Evolutionary conservation across 2,888 invertebrate genomes (phyloP).

Genomic region (Xiphydria camelus): DNA sequence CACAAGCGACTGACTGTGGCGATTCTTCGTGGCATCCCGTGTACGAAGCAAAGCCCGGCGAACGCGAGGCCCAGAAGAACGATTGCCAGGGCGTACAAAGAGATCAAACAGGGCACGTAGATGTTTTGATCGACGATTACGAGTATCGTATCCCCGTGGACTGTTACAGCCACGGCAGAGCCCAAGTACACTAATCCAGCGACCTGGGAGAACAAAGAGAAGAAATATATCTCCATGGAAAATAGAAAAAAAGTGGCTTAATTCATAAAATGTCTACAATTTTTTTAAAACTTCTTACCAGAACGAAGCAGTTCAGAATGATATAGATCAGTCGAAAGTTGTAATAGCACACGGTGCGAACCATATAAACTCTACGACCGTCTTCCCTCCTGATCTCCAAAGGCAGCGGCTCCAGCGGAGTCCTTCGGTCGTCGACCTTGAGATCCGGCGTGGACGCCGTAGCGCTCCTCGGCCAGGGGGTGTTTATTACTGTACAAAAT

Average conservation of each 20-base stretch:
- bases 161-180: slow-evolving; percentile 16
- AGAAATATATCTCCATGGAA: too few relatives aligned
- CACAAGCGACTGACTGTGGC: slow-evolving; percentile 9
- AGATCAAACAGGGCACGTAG: slow-evolving; percentile 12
- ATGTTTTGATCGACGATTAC: slow-evolving; percentile 19
- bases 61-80: slow-evolving; percentile 16
- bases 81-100: slow-evolving; percentile 16
- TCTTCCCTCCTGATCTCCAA: slow-evolving; percentile 4
- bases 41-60: slow-evolving; percentile 16
- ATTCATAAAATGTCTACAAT: neutral
- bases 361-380: slow-evolving; percentile 4
- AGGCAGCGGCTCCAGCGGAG: slow-evolving; percentile 6
- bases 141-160: slow-evolving; percentile 17
- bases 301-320: slow-evolving; percentile 23
- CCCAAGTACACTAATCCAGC: slow-evolving; percentile 22
- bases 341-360: slow-evolving; percentile 17
- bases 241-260: neutral
- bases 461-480: slow-evolving; percentile 20
- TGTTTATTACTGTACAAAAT: slow-evolving; percentile 14
- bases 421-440: slow-evolving; percentile 19
- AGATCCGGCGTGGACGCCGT: slow-evolving; percentile 29
- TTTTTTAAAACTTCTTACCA: slow-evolving; percentile 13
- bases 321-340: slow-evolving; percentile 22
- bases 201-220: slow-evolving; percentile 19
- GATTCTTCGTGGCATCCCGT: slow-evolving; percentile 5